phyloP scores from a whole-genome alignment of 1,140 invertebrate genomes.

The Drosophila truncata region DNA sequence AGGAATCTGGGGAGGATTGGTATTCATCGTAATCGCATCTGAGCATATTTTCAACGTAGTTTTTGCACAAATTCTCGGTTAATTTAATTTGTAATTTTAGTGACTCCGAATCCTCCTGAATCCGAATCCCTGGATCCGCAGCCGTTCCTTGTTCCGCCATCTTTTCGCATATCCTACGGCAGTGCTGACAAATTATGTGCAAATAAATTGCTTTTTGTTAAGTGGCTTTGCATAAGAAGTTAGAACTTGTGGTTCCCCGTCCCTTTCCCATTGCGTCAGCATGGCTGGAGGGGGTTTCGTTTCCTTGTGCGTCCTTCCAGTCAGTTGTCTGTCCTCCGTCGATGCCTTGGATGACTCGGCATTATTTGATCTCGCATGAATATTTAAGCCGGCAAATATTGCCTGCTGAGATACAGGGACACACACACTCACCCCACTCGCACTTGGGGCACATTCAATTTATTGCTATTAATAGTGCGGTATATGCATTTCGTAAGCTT shows the following conservation, averaged over 20 bases:
- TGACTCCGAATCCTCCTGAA: slow-evolving; percentile 33
- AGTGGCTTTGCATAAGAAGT: slow-evolving; percentile 84
- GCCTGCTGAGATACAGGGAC: slow-evolving; percentile 34
- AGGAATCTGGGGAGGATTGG: slow-evolving; percentile 11
- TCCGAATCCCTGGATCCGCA: background rate
- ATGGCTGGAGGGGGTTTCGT: slow-evolving; percentile 24
- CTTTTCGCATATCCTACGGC: slow-evolving; percentile 73
- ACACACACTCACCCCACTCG: background rate
- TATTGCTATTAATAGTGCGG: slow-evolving; percentile 74
- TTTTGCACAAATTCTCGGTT: slow-evolving; percentile 75
- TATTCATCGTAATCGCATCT: slow-evolving; percentile 46
- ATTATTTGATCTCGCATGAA: slow-evolving; percentile 78
- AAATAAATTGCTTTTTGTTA: slow-evolving; percentile 84
- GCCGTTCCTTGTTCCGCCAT: slow-evolving; percentile 26
- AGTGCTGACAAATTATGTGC: slow-evolving; percentile 80
- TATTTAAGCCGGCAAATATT: slow-evolving; percentile 75
- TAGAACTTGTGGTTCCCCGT: slow-evolving; percentile 51
- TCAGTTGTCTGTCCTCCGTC: slow-evolving; percentile 33
- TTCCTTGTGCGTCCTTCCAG: slow-evolving; percentile 14
- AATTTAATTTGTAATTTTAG: slow-evolving; percentile 84
- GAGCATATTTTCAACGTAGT: slow-evolving; percentile 70
- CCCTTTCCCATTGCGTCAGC: slow-evolving; percentile 16
- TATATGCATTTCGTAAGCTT: slow-evolving; percentile 66
- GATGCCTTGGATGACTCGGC: slow-evolving; percentile 36
- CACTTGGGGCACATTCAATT: slow-evolving; percentile 64